Evolutionary conservation across 2,113 vertebrate species (phyloP).

Genomic region (Uropsilus gracilis): DNA sequence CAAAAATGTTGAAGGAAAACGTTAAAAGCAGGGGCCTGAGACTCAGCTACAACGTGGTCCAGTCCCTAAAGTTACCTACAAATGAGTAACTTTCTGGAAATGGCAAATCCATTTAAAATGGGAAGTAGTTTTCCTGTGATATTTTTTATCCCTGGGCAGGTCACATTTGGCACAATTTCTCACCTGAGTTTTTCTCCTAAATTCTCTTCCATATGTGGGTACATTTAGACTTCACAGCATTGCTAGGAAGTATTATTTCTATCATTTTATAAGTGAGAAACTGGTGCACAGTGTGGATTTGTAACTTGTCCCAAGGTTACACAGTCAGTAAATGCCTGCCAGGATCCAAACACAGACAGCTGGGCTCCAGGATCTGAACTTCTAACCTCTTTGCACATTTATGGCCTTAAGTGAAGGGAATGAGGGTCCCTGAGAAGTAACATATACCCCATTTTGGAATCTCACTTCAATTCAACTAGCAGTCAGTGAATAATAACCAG

Average conservation of each 20-base stretch:
- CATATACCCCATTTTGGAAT: background rate
- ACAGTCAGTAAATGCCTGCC: background rate
- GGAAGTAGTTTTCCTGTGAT: background rate
- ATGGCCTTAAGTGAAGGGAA: background rate
- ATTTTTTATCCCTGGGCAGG: background rate
- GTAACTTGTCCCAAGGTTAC: background rate
- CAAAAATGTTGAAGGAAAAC: background rate
- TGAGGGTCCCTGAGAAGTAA: background rate
- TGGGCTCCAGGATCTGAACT: background rate
- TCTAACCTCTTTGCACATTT: background rate
- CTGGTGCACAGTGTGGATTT: background rate
- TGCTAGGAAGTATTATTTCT: background rate
- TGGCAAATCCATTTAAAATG: background rate
- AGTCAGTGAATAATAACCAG: background rate
- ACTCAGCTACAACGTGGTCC: background rate
- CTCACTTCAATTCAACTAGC: background rate
- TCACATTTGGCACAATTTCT: background rate
- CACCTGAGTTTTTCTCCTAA: background rate
- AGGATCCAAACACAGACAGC: background rate
- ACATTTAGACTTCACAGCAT: background rate
- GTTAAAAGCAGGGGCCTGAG: background rate
- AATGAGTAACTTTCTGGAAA: background rate
- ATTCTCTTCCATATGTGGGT: background rate
- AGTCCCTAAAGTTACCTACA: background rate
- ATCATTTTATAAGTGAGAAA: background rate